Percentiles rank a stretch among this genome's conserved stretches.
Evolutionary conservation across 2,797 vertebrate species (phyloP).

Genomic region (Phalloptychus januarius): DNA sequence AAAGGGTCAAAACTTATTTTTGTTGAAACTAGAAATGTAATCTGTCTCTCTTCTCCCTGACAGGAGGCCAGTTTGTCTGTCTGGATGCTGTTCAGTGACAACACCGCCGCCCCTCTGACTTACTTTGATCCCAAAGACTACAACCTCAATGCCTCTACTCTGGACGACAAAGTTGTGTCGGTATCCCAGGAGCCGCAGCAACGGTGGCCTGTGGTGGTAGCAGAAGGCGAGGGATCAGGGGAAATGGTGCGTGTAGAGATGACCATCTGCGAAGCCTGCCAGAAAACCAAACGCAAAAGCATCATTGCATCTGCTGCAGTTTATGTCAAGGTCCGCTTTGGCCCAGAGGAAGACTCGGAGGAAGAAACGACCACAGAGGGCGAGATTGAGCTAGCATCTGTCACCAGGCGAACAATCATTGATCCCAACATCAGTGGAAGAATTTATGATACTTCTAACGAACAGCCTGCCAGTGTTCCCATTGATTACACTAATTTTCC

Average conservation of each 20-base stretch:
- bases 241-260: slow-evolving; percentile 89
- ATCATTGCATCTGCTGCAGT: slow-evolving; percentile 87
- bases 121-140: slow-evolving; percentile 96
- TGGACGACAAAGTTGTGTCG: slow-evolving; percentile 88
- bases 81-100: slow-evolving; percentile 96
- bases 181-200: slow-evolving; percentile 88
- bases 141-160: slow-evolving; percentile 89
- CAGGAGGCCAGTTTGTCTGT: slow-evolving; percentile 95
- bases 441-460: slow-evolving; percentile 79
- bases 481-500: slow-evolving; percentile 87
- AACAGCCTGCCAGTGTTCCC: slow-evolving; percentile 84
- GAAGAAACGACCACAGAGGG: slow-evolving; percentile 83
- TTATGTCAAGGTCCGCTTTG: slow-evolving; percentile 88
- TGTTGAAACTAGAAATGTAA: background rate
- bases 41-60: slow-evolving; percentile 32
- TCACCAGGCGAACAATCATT: slow-evolving; percentile 79
- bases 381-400: slow-evolving; percentile 67
- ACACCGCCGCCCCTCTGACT: slow-evolving; percentile 89
- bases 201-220: slow-evolving; percentile 88
- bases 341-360: slow-evolving; percentile 85
- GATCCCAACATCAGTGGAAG: slow-evolving; percentile 70
- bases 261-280: slow-evolving; percentile 94
- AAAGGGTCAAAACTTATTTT: background rate
- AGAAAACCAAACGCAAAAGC: slow-evolving; percentile 97
- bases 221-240: slow-evolving; percentile 89